Conservation (phyloP, 2,888 invertebrate species). For the Apamea crenata region DNA sequence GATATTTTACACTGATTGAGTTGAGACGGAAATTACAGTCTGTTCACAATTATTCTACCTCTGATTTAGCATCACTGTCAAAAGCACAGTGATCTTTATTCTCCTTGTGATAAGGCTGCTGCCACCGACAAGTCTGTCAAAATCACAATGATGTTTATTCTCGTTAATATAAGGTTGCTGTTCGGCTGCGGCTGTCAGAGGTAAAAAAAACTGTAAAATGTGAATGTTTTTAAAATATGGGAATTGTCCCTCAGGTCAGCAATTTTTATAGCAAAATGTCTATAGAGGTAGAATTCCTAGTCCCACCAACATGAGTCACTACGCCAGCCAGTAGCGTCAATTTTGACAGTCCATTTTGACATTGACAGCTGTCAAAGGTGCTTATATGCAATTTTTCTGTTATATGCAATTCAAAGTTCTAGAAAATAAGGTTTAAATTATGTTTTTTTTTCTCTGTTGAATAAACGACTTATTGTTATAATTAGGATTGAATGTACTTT, state of each 20-base stretch:
- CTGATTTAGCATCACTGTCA: too few relatives aligned
- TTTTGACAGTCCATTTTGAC: conserved; percentile 55
- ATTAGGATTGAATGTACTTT: conserved; percentile 58
- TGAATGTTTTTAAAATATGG: background rate
- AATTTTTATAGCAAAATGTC: background rate
- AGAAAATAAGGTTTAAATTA: conserved; percentile 59
- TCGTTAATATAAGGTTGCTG: too few relatives aligned
- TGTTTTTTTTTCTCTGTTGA: conserved; percentile 60
- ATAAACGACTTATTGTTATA: conserved; percentile 62
- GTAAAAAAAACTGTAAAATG: too few relatives aligned
- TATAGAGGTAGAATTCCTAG: background rate
- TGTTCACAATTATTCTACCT: too few relatives aligned
- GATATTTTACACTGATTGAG: too few relatives aligned
- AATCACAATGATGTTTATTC: too few relatives aligned
- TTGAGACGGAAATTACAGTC: too few relatives aligned
- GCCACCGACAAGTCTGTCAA: too few relatives aligned
- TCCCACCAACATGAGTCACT: conserved; percentile 11
- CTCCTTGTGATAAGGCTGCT: too few relatives aligned
- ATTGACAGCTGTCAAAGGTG: conserved; percentile 61
- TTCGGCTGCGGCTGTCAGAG: too few relatives aligned
- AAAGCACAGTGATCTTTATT: too few relatives aligned
- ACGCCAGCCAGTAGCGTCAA: conserved; percentile 17
- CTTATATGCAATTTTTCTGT: conserved; percentile 60
- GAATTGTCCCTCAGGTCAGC: background rate
- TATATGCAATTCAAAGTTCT: conserved; percentile 61